Base-by-base conservation (phyloP, 1,140 invertebrate genomes). In the Oedothorax gibbosus region DNA sequence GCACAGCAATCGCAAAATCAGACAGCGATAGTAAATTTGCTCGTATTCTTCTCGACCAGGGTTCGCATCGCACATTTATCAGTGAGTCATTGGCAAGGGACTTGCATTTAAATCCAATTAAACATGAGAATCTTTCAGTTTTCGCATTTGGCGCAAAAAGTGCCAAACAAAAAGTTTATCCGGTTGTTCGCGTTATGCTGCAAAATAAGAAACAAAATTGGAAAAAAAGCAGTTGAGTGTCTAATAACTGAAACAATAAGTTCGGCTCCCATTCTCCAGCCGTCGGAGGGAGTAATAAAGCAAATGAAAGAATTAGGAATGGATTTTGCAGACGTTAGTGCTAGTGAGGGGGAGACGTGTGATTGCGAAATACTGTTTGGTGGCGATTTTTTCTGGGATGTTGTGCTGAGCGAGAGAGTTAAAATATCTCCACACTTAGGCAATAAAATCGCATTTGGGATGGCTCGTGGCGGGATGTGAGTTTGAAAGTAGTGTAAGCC, bases 391-490 rank as follows among this genome's bases (percentile, higher is more conserved):
- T 62, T 62, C 18, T 62, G 57, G 57, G 57, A 62, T 15, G 18
- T 18, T 62, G 57, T 62, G 57, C 57, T 62, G 57, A 62, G 18
- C 57, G 57, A 62, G 18, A 62, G 57, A 62, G 57, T 62, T 62
- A 6, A 62, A 62, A 62, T 62, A 62, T 15, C 57, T 12, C 57
- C 57, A 62, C 57, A 62, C 57, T 62, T 62, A 62, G 57, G 57
- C 57, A 62, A 62, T 62, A 3, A 62, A 62, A 18, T 62, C 57
- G 1, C 57, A 62, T 15, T 62, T 62, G 12, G 57, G 57, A 62
- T 62, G 57, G 57, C 57, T 62, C 57, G 57, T 62, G 57, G 57
- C 57, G 57, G 57, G 57, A 62, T 62, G 57, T 62, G 57, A 62
- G 18, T 62, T 62, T 62, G 57, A 62, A n/a, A 6, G 18, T 15